Evolutionary conservation across 2,888 invertebrate genomes (phyloP).

Genomic region (Ctenicera cuprea): DNA sequence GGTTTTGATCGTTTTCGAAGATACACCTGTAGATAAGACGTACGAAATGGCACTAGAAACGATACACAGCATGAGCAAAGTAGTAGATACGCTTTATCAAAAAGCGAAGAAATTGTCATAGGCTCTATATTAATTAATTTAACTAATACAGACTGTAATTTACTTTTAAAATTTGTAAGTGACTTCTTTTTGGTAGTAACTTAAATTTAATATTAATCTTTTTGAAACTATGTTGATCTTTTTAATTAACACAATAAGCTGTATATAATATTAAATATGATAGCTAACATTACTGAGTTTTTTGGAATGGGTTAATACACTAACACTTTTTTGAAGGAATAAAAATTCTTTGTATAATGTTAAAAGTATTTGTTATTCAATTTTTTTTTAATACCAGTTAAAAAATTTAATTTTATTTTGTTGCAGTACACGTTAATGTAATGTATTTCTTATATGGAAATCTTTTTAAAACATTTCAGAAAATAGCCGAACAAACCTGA

Average conservation of each 20-base stretch:
- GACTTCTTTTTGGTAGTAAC: conserved; percentile 45
- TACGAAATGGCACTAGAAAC: conserved; percentile 98
- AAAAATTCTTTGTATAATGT: conserved; percentile 26
- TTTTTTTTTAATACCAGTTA: not conserved
- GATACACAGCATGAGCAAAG: conserved; percentile 99
- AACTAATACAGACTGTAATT: conserved; percentile 50
- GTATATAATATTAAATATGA: conserved; percentile 40
- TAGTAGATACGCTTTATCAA: conserved; percentile 98
- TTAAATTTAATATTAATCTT: conserved; percentile 37
- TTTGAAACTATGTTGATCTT: conserved; percentile 42
- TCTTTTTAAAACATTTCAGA: conserved; percentile 3
- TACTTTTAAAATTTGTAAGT: conserved; percentile 45
- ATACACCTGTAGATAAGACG: conserved; percentile 94
- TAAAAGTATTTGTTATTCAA: conserved; percentile 22
- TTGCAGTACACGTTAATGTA: conserved; percentile 16
- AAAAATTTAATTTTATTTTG: conserved; percentile 1
- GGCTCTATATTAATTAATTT: conserved; percentile 60
- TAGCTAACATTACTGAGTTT: conserved; percentile 32
- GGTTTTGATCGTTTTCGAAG: conserved; percentile 98
- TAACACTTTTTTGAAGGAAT: conserved; percentile 33
- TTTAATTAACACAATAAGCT: conserved; percentile 42
- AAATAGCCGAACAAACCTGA: conserved; percentile 24
- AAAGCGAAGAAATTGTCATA: conserved; percentile 99
- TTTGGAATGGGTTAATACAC: conserved; percentile 43
- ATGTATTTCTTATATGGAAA: conserved; percentile 9